Evolutionary conservation across 2,113 vertebrate species (phyloP), one percentile per base, ranked within the genome.

Genomic region (Sialia sialis): DNA sequence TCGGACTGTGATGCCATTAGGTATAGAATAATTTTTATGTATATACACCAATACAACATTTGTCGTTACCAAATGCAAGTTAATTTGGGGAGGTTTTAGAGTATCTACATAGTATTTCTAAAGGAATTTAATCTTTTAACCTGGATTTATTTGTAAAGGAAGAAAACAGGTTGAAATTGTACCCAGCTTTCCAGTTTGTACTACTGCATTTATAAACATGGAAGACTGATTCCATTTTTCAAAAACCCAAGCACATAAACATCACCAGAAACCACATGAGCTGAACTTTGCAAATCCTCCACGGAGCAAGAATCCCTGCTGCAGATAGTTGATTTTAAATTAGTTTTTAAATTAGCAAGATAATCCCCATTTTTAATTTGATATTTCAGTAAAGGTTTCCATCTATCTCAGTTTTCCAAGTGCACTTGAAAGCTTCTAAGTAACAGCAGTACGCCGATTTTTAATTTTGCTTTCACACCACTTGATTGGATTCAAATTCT

Each of bases 401-500:
- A 63, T 91, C 72, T 49, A 95, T 93, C 67, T 87, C 84, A 44
- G 18, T 56, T 89, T 88, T 93, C 63, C 63, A 46, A 87, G n/a
- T 62, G 76, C 39, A 86, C 84, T 93, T 87, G 85, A 95, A 76
- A 80, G 15, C 68, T 88, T 87, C 62, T 60, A 70, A 80, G 46
- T 69, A 96, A 95, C 76, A 91, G 87, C 36, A 32, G 63, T 74
- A 90, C 29, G 73, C 62, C 93, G 34, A 83, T 87, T 93, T 94
- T 94, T 91, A 80, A 90, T 90, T 95, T 86, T 85, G 68, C 77
- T 89, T 96, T 95, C 94, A 69, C 30, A 80, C 15, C 79, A 77
- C 92, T 93, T 89, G 30, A 96, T 64, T 36, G 74, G 92, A 92
- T 90, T 67, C 58, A 94, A 29, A 78, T 94, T 94, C 77, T 93